Evolutionary conservation across 2,888 invertebrate genomes (phyloP), one percentile per base, ranked within the genome.

Genomic region (Lepas anatifera): DNA sequence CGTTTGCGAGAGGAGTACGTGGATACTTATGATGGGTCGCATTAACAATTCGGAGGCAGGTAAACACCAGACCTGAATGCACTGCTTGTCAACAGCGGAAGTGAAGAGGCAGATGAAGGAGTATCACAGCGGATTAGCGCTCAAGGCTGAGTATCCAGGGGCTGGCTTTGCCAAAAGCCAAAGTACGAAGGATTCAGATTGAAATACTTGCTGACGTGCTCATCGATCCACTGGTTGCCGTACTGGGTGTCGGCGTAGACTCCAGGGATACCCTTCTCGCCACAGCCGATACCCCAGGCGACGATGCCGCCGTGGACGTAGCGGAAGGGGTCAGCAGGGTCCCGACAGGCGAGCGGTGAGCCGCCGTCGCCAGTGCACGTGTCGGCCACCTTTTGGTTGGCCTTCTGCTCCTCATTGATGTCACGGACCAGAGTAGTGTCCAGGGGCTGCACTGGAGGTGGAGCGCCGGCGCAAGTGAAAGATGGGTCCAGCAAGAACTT

Each of bases 211-310:
- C 10, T 37, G n/a, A 64, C 37, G 16, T 67, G 48, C 13, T 66
- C 18, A n/a, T 35, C 66, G 46, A 93, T 87, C 92, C 93, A 93
- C 16, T 81, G 77, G 29, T 88, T 81, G 76, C 87, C 88, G 68
- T 81, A 77, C 0, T 87, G 81, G 0, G 91, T 88, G 75, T 87
- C 85, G 0, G 87, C 86, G 78, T 93, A 94, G 0, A 91, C 90
- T 0, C 89, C 93, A 0, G 94, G 94, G 1, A 89, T 84, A 69
- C 84, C 82, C 68, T 83, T 81, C 52, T 81, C 79, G 0, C 92
- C 92, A 76, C 94, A 94, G 4, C 89, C 90, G 70, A 94, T 87
- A n/a, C 94, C 94, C 92, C 93, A 94, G 0, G 92, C 87, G 0
- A 92, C 90, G 16, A 93, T 86, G 0, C 94, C 94, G 2, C 85